Base-by-base conservation (phyloP, 2,113 vertebrate genomes). In the Rostratula benghalensis region DNA sequence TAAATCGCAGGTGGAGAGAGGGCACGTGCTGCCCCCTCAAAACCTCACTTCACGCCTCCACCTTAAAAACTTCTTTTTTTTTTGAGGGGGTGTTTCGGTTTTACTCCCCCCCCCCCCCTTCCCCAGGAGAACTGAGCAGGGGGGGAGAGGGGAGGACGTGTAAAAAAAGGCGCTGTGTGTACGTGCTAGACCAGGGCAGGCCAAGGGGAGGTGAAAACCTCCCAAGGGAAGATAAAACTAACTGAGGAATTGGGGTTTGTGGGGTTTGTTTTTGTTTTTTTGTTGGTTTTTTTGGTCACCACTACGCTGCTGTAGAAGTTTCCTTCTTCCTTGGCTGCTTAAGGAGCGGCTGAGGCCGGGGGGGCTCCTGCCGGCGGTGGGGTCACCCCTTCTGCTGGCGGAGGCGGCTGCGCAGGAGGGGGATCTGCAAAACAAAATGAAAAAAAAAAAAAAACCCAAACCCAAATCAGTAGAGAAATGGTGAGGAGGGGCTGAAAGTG, bases 331-430 rank as follows among this genome's bases (percentile, higher is more conserved):
- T 67, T 6, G 96, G 18, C n/a, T 37, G 73, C 86, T 93, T 90
- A 98, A 46, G 97, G 98, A 30, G 98, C 98, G 1, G 98, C 97
- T 0, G 98, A 96, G 57, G 97, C 98, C 1, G 98, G 96, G 6
- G 98, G 97, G 43, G 98, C 98, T 60, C 96, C 93, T n/a, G 98
- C 97, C 1, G 98, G 98, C 16, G 96, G 98, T 0, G 98, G 97
- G 33, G 98, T 98, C n/a, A 99, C 97, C 46, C 98, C 98, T n/a
- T 99, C 99, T 6, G 98, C 94, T 7, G 98, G 96, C 0, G 96
- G 97, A 0, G 89, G 97, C 0, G 87, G 98, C 96, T 98, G 57
- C 13, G 98, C 96, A 9, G 97, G 97, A 41, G 97, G 94, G 4
- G 97, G 96, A 93, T 98, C 98, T 98, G 97, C 46, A 37, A 86